Base-by-base conservation (phyloP, 2,797 vertebrate genomes). In the Malurus splendens region DNA sequence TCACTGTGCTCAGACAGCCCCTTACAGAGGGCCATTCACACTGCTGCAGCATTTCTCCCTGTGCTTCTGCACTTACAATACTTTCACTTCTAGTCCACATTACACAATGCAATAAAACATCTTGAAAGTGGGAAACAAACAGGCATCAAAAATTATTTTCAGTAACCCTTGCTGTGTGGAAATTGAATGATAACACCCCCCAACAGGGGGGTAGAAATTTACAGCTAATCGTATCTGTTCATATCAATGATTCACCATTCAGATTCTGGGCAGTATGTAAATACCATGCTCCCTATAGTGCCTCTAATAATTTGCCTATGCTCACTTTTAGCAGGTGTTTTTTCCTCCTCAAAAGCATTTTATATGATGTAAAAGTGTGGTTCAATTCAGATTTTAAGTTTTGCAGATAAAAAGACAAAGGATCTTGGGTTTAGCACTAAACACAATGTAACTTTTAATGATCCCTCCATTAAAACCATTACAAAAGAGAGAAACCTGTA, bases 111-210 rank as follows among this genome's bases (percentile, higher is more conserved):
- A 90, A 89, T 79, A 84, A 86, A 94, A 72, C 73, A 64, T 77
- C 66, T 77, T 78, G 55, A 44, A 93, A 94, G 79, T 73, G 73
- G 65, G 73, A 95, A 85, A 61, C 45, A 87, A 94, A 86, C 27
- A 81, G 52, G 36, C 74, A 74, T 82, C 74, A 75, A 94, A 93
- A 95, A 95, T 95, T 90, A 96, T 82, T 82, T 96, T 92, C 74
- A 45, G 72, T 90, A 94, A 91, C 65, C 48, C 96, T 88, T 73
- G 89, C 93, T 93, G 79, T 79, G 93, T 81, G 88, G 91, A 95
- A 97, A 96, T 93, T 85, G 91, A 96, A 95, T 67, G 82, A 78
- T 81, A 82, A 94, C 74, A 92, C 59, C 52, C 39, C 47, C 39
- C 0, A 18, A 18, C 32, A 74, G 87, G 73, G 66, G 50, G 65